Conservation (phyloP, 2,113 vertebrate genomes). For the Sinocyclocheilus maitianheensis region DNA sequence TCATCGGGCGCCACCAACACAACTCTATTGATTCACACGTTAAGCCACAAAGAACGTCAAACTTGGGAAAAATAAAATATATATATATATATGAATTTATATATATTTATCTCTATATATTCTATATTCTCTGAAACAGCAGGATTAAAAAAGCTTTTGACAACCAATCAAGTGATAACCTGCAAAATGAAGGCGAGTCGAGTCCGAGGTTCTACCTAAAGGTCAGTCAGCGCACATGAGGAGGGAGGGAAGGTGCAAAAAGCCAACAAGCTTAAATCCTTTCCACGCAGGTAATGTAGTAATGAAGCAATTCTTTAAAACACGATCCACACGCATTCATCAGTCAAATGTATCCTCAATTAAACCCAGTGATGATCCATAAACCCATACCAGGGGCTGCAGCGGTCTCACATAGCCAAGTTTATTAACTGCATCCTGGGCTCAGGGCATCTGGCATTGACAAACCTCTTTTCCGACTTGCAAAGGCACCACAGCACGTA, state of each 20-base stretch:
- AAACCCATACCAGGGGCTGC: slow-evolving; percentile 36
- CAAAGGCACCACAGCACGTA: slow-evolving; percentile 65
- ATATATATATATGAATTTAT: slow-evolving; percentile 60
- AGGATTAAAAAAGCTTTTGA: slow-evolving; percentile 72
- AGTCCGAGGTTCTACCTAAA: slow-evolving; percentile 59
- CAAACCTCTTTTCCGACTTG: slow-evolving; percentile 44
- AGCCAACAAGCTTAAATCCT: slow-evolving; percentile 63
- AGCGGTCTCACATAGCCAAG: slow-evolving; percentile 51
- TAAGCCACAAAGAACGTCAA: slow-evolving; percentile 79
- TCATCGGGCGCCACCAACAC: neutral
- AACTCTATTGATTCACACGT: slow-evolving; percentile 70
- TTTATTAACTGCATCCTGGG: slow-evolving; percentile 37
- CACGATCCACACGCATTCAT: slow-evolving; percentile 67
- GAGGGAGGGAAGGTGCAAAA: slow-evolving; percentile 54
- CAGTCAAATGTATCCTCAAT: slow-evolving; percentile 75
- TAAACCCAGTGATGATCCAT: slow-evolving; percentile 66
- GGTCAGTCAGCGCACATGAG: slow-evolving; percentile 22
- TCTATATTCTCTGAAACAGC: slow-evolving; percentile 69
- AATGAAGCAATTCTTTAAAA: slow-evolving; percentile 68
- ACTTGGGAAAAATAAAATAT: slow-evolving; percentile 72
- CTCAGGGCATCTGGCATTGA: slow-evolving; percentile 29
- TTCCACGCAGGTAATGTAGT: slow-evolving; percentile 74
- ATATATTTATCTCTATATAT: slow-evolving; percentile 65
- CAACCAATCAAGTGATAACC: slow-evolving; percentile 59
- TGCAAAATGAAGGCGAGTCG: slow-evolving; percentile 68